phyloP scores from a whole-genome alignment of 2,113 vertebrate genomes.

The Hydropotes inermis region DNA sequence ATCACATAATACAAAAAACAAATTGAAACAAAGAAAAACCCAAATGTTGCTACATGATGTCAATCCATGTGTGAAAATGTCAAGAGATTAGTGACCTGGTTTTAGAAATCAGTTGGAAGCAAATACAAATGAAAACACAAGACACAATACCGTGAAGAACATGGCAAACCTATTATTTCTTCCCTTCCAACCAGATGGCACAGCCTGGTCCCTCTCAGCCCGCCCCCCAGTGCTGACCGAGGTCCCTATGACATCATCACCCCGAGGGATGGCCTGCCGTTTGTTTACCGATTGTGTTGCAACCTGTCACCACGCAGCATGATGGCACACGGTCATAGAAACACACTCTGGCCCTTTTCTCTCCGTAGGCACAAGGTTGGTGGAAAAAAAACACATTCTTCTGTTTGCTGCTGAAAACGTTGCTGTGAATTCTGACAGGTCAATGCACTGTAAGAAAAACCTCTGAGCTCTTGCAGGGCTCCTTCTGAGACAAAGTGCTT shows the following conservation, averaged over 20 bases:
- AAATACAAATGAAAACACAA: neutral
- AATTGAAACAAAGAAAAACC: neutral
- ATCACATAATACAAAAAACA: too few species aligned
- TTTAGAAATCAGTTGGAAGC: neutral
- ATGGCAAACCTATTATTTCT: neutral
- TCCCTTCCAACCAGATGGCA: neutral
- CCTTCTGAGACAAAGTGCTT: neutral
- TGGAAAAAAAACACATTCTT: neutral
- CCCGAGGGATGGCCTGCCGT: neutral
- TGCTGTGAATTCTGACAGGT: rapidly evolving
- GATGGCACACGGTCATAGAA: neutral
- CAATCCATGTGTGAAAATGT: neutral
- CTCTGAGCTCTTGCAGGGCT: neutral
- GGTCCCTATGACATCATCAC: neutral
- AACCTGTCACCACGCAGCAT: neutral
- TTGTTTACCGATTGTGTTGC: neutral
- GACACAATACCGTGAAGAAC: neutral
- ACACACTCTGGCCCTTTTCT: neutral
- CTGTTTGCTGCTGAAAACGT: neutral
- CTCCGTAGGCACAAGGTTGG: neutral
- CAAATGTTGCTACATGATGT: too few species aligned
- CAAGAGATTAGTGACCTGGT: neutral
- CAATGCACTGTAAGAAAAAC: neutral
- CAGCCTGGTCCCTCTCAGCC: neutral
- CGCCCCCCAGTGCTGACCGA: neutral